Evolutionary conservation across 2,888 invertebrate genomes (phyloP).

Genomic region (Sinodicranocentrus sp.): DNA sequence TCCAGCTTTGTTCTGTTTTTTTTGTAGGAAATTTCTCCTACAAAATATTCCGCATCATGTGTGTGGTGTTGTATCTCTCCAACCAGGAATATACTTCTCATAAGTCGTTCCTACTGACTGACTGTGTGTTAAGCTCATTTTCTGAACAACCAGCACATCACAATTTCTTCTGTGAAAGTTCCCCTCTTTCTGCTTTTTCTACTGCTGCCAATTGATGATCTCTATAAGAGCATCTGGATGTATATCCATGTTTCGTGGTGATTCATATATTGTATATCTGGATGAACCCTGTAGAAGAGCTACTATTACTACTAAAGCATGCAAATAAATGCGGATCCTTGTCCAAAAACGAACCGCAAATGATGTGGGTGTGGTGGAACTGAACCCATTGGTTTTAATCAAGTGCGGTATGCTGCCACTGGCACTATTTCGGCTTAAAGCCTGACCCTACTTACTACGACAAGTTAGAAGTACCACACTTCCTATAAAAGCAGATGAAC

Average conservation of each 20-base stretch:
- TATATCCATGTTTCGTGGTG: neutral
- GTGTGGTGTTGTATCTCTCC: neutral
- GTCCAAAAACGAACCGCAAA: conserved; percentile 70
- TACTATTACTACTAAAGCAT: conserved; percentile 52
- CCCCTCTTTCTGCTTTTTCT: neutral
- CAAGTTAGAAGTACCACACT: neutral
- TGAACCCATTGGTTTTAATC: conserved; percentile 64
- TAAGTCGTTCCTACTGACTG: neutral
- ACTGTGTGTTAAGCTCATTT: neutral
- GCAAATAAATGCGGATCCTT: conserved; percentile 69
- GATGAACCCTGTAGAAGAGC: neutral
- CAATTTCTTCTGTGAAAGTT: neutral
- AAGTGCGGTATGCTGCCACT: conserved; percentile 60
- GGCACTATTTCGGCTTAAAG: conserved; percentile 26
- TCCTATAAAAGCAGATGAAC: neutral
- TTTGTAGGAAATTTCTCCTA: neutral
- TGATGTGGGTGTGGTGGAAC: conserved; percentile 63
- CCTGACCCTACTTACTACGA: conserved; percentile 27
- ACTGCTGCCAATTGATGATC: conserved; percentile 49
- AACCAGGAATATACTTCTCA: neutral
- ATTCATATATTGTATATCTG: neutral
- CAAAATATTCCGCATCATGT: conserved; percentile 2
- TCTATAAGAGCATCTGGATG: neutral
- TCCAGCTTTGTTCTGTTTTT: conserved; percentile 10
- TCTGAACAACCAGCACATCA: neutral